phyloP scores from a whole-genome alignment of 1,140 invertebrate genomes.

The Brachionus sp. region DNA sequence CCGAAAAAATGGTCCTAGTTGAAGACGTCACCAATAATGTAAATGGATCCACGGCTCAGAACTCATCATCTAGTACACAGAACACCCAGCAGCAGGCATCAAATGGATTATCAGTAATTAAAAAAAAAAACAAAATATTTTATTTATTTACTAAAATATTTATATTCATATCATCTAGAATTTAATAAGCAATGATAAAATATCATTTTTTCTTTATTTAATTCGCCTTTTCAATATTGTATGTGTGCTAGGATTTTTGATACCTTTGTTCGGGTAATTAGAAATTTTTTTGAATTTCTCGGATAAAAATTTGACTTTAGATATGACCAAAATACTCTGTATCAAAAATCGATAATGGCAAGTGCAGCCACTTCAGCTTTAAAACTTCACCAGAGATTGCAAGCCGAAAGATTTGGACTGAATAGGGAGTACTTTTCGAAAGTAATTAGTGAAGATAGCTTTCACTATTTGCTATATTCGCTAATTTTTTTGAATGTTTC shows the following conservation, averaged over 20 bases:
- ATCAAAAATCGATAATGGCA: constrained; percentile 82
- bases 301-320: background rate
- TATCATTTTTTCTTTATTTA: constrained; percentile 77
- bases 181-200: constrained; percentile 74
- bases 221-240: constrained; percentile 75
- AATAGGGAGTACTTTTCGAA: constrained; percentile 73
- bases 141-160: background rate
- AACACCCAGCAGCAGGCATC: background rate
- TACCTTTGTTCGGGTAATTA: constrained; percentile 80
- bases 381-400: constrained; percentile 84
- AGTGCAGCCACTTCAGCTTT: constrained; percentile 88
- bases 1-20: constrained; percentile 21
- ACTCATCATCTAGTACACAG: background rate
- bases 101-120: background rate
- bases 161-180: no score
- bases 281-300: background rate
- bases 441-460: constrained; percentile 84
- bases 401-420: constrained; percentile 68
- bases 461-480: constrained; percentile 90
- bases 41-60: background rate
- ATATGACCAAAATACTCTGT: constrained; percentile 54
- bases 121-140: background rate
- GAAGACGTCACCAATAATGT: background rate
- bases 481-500: constrained; percentile 83
- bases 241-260: constrained; percentile 76